A percentile compares a stretch with the other conserved stretches of the same genome.
phyloP scores from a whole-genome alignment of 2,888 invertebrate genomes.

The Chrysolina oricalcia region DNA sequence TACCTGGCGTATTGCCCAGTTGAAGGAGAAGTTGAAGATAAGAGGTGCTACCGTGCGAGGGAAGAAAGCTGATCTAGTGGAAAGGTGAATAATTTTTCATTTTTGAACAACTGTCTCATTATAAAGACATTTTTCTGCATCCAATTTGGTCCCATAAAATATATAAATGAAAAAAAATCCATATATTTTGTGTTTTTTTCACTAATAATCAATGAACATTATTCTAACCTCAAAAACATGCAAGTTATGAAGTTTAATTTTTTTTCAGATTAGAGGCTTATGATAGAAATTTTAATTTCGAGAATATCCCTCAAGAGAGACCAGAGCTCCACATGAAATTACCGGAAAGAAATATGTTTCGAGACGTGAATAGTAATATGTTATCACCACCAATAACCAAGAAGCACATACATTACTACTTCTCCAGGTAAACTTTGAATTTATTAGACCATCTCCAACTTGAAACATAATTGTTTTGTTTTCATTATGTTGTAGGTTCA shows the following conservation, averaged over 20 bases:
- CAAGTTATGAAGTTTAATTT: neutral
- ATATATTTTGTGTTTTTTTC: constrained; percentile 8
- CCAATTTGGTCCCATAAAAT: neutral
- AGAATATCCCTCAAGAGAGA: neutral
- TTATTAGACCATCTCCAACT: too few species aligned
- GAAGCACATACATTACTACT: too few species aligned
- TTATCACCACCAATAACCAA: too few species aligned
- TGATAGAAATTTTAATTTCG: constrained; percentile 6
- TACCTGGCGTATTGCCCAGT: constrained; percentile 4
- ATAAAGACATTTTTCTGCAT: constrained; percentile 7
- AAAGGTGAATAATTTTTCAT: neutral
- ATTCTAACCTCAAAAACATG: constrained; percentile 7
- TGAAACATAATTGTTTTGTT: too few species aligned
- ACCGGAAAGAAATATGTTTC: too few species aligned
- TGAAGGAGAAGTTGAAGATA: neutral
- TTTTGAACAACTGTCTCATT: constrained; percentile 3
- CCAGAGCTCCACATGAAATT: too few species aligned
- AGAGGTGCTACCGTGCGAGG: constrained; percentile 1
- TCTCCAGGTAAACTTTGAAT: too few species aligned
- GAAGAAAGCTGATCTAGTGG: constrained; percentile 12
- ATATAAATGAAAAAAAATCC: neutral
- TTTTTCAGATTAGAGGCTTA: constrained; percentile 12
- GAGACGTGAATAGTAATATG: too few species aligned
- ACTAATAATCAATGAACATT: constrained; percentile 9
- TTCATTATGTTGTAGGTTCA: too few species aligned